Evolutionary conservation across 1,140 invertebrate genomes (phyloP), one percentile per base, ranked within the genome.

Genomic region (Anastrepha obliqua): DNA sequence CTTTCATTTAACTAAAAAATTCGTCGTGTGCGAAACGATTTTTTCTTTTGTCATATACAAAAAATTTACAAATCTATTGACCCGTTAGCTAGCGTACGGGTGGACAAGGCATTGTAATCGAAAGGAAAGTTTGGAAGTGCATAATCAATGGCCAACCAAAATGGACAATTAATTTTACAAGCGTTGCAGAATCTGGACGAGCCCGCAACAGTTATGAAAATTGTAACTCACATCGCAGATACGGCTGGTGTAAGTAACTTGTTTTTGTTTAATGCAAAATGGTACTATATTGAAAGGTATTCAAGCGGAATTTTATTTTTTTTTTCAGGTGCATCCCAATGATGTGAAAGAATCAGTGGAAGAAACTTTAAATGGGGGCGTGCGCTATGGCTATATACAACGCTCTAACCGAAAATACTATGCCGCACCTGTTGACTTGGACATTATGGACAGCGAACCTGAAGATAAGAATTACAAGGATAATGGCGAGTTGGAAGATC

Each of bases 81-180:
- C 67, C 67, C 3, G 44, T 1, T n/a, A 62, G n/a, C 60, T 62
- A 13, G 44, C 29, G 29, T 39, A 13, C 67, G 42, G 17, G 42
- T 74, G 70, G 70, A 44, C 44, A 67, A 39, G 44, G 13, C 39
- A 42, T 29, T 3, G 13, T 11, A 29, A 11, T 7, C 70, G 70
- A 47, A 74, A 15, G 15, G 70, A 8, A 42, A 17, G 70, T 29
- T 47, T 44, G 42, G 9, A 70, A 15, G 42, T 44, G 11, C 67
- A 44, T n/a, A 29, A 20, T 5, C 4, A 70, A 87, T 87, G 87
- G 15, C 87, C 7, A 87, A 87, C 62, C 87, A 87, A 85, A 87
- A 87, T 60, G 87, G 87, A 6, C 87, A 87, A 87, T 87, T 87
- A 67, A 87, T 87, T 44, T 62, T 87, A 29, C 67, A 87, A 59